phyloP scores from a whole-genome alignment of 2,888 invertebrate genomes.

The Pseudococcus jackbeardsleyi region DNA sequence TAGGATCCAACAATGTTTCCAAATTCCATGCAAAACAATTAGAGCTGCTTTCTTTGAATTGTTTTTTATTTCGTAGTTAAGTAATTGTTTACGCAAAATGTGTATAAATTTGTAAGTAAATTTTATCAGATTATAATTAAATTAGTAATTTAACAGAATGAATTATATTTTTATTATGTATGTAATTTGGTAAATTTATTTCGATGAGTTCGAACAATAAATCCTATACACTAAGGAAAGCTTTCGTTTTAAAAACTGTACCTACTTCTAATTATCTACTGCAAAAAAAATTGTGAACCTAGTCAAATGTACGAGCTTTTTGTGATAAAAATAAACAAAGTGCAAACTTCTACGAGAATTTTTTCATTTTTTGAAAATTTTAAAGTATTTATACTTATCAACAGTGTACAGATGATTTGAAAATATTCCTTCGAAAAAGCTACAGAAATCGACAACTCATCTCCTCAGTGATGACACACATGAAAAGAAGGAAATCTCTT shows the following conservation, averaged over 20 bases:
- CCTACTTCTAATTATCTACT: neutral
- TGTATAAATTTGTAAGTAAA: slow-evolving; percentile 8
- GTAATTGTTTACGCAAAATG: neutral
- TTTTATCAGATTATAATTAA: slow-evolving; percentile 8
- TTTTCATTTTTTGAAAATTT: neutral
- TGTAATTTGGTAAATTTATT: slow-evolving; percentile 26
- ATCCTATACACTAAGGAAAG: slow-evolving; percentile 17
- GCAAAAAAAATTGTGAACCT: slow-evolving; percentile 46
- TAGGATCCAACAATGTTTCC: neutral
- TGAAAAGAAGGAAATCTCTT: no score
- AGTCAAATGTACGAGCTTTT: slow-evolving; percentile 52
- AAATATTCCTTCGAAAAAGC: no score
- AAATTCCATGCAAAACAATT: neutral
- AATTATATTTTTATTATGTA: neutral
- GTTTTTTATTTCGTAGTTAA: neutral
- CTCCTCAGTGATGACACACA: no score
- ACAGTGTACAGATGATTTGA: no score
- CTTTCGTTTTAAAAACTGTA: slow-evolving; percentile 43
- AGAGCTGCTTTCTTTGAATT: neutral
- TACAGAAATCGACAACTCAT: no score
- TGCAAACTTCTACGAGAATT: slow-evolving; percentile 26
- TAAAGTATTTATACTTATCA: no score
- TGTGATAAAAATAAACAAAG: slow-evolving; percentile 48
- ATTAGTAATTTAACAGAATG: neutral
- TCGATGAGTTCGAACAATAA: slow-evolving; percentile 40